Evolutionary conservation across 2,888 invertebrate genomes (phyloP).

Genomic region (Melipona beecheii): DNA sequence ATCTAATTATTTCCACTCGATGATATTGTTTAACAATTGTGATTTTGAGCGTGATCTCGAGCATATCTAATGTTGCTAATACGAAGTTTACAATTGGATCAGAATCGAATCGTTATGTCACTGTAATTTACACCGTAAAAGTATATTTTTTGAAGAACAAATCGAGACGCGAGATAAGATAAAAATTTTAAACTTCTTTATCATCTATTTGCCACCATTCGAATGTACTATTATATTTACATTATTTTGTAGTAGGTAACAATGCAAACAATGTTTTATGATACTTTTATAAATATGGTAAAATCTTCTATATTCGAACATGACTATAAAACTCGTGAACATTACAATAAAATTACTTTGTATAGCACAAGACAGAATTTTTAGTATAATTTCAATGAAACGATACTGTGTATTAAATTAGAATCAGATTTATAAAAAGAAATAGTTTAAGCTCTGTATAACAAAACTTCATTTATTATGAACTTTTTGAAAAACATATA

Average conservation of each 20-base stretch:
- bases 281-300: background rate
- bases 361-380: background rate
- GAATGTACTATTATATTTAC: background rate
- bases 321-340: background rate
- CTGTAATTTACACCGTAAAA: background rate
- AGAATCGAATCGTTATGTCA: background rate
- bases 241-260: background rate
- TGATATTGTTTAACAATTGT: background rate
- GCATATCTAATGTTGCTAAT: background rate
- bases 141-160: background rate
- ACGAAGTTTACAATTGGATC: background rate
- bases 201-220: background rate
- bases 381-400: background rate
- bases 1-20: background rate
- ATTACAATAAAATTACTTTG: background rate
- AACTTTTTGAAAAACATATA: too few relatives aligned
- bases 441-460: too few relatives aligned
- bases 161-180: constrained; percentile 8
- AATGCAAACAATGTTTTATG: background rate
- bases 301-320: background rate
- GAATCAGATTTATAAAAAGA: background rate
- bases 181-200: background rate
- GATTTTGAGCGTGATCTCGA: too few relatives aligned
- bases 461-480: too few relatives aligned
- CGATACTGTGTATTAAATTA: background rate